Evolutionary conservation across 2,113 vertebrate species (phyloP).

Genomic region (Maccullochella peelii): DNA sequence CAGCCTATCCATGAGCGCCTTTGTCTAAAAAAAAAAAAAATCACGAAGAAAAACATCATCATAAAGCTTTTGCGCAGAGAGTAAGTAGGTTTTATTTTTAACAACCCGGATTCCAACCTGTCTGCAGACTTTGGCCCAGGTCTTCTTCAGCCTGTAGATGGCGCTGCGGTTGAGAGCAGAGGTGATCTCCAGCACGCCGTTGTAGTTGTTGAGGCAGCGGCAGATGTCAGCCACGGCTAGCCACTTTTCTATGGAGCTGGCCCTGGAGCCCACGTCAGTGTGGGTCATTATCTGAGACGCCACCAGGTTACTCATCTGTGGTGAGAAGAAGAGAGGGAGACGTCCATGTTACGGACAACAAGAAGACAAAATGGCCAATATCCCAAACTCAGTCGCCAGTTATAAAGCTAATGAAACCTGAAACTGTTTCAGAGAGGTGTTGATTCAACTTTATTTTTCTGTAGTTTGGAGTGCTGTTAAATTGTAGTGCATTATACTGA

Average conservation of each 20-base stretch:
- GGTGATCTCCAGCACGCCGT: slow-evolving; percentile 97
- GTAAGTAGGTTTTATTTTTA: no score
- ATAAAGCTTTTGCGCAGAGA: neutral
- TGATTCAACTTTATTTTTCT: no score
- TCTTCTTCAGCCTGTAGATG: slow-evolving; percentile 98
- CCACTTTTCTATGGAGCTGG: slow-evolving; percentile 97
- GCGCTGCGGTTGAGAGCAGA: slow-evolving; percentile 98
- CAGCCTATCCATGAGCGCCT: slow-evolving; percentile 97
- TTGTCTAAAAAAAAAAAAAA: slow-evolving; percentile 84
- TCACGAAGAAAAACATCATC: neutral
- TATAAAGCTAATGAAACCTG: no score
- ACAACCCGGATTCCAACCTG: slow-evolving; percentile 82
- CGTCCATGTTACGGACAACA: neutral
- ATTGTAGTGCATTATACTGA: neutral
- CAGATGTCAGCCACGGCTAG: slow-evolving; percentile 97
- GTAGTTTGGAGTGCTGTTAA: no score
- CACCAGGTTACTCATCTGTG: slow-evolving; percentile 98
- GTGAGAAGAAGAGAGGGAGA: neutral
- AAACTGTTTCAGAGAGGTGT: no score
- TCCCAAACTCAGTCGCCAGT: neutral
- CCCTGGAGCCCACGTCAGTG: slow-evolving; percentile 89
- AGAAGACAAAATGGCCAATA: no score
- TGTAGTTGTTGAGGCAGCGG: slow-evolving; percentile 97
- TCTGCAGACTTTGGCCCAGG: slow-evolving; percentile 97
- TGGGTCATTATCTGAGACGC: slow-evolving; percentile 98